Base-by-base conservation (phyloP, 1,140 invertebrate species). In the Mactra quadrangularis region DNA sequence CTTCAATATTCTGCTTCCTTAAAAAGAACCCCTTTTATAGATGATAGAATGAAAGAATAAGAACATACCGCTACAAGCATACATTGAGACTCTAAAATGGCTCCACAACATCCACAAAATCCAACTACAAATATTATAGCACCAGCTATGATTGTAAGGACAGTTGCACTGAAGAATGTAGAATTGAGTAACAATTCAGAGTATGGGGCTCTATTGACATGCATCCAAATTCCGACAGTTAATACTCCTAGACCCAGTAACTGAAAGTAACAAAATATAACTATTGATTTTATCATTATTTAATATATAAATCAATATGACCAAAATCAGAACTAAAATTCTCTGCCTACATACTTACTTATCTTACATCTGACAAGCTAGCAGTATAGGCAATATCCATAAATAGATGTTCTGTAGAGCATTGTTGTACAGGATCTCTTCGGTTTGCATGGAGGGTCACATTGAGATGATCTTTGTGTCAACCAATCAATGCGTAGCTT, bases 61-160 rank as follows among this genome's bases (percentile, higher is more conserved):
- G 38, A 62, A 88, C 95, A 95, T 94, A 96, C 96, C 87, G 95
- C 94, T 31, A 95, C 95, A 7, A 99, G 94, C 94, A 98, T 95
- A 92, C 96, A 97, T 87, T 96, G 96, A 68, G 96, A 97, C 93
- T 98, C 97, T 82, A 95, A 95, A 59, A 96, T 95, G 6, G 97
- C 96, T 52, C 97, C 97, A 92, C 96, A 97, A 91, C 97, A 98
- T 59, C 97, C 98, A 53, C 98, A 95, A 91, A 98, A 96, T 1
- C 97, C 96, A 33, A 98, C 95, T 45, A 97, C 92, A 52, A 97
- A 95, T 89, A 98, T 95, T 35, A 98, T 90, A 50, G 95, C 92
- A 7, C 97, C 97, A 66, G 95, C 95, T 29, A 94, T 95, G 82
- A 98, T 94, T 62, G 84, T 88, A 11, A 91, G 59, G 1, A 87